Evolutionary conservation across 1,140 invertebrate species (phyloP).

Genomic region (Epicauta chinensis): DNA sequence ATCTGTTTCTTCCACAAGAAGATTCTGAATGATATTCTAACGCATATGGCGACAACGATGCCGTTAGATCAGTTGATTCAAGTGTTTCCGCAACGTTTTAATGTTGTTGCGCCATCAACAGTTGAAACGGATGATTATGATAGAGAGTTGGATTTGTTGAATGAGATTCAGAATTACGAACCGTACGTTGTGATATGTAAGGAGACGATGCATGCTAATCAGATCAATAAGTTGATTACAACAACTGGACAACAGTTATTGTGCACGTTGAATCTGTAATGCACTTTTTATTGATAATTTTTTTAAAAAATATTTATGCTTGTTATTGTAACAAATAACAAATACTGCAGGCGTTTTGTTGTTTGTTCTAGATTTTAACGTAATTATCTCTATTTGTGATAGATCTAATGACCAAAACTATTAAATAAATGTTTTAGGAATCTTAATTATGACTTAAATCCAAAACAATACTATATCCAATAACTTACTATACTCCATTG

Average conservation of each 20-base stretch:
- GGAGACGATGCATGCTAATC: conserved; percentile 53
- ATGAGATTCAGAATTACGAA: conserved; percentile 40
- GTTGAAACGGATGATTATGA: conserved; percentile 5
- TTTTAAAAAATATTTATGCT: no score
- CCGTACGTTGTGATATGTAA: conserved; percentile 49
- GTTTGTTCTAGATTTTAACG: no score
- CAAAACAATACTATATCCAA: no score
- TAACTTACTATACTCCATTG: no score
- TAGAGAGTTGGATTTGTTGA: conserved; percentile 30
- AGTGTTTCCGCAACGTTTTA: conserved; percentile 46
- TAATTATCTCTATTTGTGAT: no score
- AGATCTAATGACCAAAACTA: no score
- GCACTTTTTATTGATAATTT: neutral
- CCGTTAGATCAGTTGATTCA: conserved; percentile 45
- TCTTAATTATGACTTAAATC: no score
- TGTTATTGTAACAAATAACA: no score
- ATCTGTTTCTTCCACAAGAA: conserved; percentile 46
- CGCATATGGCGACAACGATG: conserved; percentile 45
- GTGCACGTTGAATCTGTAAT: conserved; percentile 48
- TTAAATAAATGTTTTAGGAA: no score
- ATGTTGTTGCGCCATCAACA: no score
- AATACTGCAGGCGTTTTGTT: no score
- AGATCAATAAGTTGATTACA: conserved; percentile 54
- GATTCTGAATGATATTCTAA: conserved; percentile 48
- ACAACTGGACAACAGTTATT: conserved; percentile 54